Evolutionary conservation across 1,140 invertebrate genomes (phyloP), one percentile per base, ranked within the genome.

Genomic region (Hylaeus volcanicus): DNA sequence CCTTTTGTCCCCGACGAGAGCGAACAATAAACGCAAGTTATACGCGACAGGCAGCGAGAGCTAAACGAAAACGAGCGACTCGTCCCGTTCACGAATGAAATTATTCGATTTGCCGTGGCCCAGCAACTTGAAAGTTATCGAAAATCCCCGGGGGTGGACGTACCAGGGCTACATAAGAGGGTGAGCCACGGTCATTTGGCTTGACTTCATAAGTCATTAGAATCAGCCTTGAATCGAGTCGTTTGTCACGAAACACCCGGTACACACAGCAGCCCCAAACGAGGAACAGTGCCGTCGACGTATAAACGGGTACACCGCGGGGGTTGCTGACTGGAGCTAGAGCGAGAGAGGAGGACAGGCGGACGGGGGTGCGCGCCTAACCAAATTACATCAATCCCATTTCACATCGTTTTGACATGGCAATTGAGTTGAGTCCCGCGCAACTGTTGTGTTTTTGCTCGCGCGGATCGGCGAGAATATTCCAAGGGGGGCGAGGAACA

Each of bases 171-270:
- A 70, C 79, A 72, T 83, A 86, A 90, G 88, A 89, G 86, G 84
- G 79, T 75, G 86, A 82, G 83, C 81, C 85, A 78, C 84, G 82
- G 92, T 93, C 92, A 93, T 93, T 93, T 93, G 90, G 92, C 90
- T 93, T 93, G 92, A 93, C 93, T 93, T 93, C 92, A 93, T 93
- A 92, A 93, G 92, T 93, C 92, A 90, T 93, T 93, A 93, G 92
- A 93, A 92, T 93, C 93, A 92, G 87, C 90, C 88, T 77, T 85
- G 82, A 80, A 86, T 83, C 76, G 85, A 89, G 82, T 89, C 88
- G 86, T 89, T 88, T 87, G 86, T 86, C 81, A 85, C 74, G 81
- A 88, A 90, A 86, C 88, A 88, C 84, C 86, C 88, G 82, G 78
- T 84, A 86, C 79, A 43, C 77, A 48, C 58, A 26, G 26, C 56